A percentile compares a stretch with the other conserved stretches of the same genome.
Conservation (phyloP, 53 echinoderm and acorn worm genomes). For the Mesocentrotus franciscanus region DNA sequence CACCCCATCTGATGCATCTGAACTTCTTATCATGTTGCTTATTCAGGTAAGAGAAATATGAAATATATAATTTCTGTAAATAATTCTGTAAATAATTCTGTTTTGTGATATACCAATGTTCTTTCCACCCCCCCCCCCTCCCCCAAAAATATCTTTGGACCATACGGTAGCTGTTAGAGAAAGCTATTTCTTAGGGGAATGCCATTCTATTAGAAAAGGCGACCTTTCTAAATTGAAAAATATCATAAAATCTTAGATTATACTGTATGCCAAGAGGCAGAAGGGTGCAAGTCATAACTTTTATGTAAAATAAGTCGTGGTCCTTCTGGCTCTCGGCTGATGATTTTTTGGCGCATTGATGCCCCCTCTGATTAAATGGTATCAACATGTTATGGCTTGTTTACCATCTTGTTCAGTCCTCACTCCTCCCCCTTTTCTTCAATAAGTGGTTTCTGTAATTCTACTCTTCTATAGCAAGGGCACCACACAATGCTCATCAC, state of each 20-base stretch:
- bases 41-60: constrained; percentile 12
- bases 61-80: too few species aligned
- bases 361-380: not conserved
- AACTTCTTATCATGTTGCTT: not conserved
- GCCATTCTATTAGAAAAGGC: not conserved
- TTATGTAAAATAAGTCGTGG: not conserved
- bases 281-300: not conserved
- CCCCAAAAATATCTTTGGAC: not conserved
- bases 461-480: not conserved
- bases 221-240: not conserved
- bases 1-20: not conserved
- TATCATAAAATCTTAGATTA: too few species aligned
- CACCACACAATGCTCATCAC: not conserved
- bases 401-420: not conserved
- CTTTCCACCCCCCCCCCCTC: not conserved
- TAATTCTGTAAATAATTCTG: not conserved
- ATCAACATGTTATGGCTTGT: constrained; percentile 47
- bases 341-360: not conserved
- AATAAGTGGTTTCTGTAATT: not conserved
- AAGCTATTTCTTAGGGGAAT: not conserved
- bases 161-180: not conserved
- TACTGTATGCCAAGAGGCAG: not conserved
- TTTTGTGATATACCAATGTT: not conserved
- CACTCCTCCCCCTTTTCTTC: not conserved
- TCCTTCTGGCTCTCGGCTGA: not conserved